phyloP scores from a whole-genome alignment of 2,797 vertebrate species.

The Chloroceryle amazona region DNA sequence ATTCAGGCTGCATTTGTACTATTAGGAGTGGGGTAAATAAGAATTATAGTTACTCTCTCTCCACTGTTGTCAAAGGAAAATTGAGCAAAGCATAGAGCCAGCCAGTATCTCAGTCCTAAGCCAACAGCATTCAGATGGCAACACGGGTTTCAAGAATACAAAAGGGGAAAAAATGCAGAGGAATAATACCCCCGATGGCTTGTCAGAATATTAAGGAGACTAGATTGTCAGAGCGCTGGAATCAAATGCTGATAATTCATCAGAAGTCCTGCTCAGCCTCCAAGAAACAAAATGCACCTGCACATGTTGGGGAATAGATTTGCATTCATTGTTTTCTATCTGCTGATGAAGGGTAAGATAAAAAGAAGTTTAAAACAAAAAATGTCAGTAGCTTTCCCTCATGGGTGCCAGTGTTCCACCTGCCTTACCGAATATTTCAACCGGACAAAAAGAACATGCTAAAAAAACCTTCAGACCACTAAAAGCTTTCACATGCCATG shows the following conservation, averaged over 20 bases:
- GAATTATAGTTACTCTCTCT: not conserved
- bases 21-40: not conserved
- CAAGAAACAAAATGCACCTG: slow-evolving; percentile 10
- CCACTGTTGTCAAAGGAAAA: slow-evolving; percentile 2
- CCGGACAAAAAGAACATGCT: not conserved
- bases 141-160: not conserved
- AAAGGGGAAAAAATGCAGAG: not conserved
- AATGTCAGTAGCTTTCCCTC: not conserved
- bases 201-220: slow-evolving; percentile 45
- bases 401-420: not conserved
- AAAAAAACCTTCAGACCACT: not conserved
- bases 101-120: not conserved
- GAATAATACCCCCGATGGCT: slow-evolving; percentile 11
- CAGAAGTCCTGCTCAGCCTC: slow-evolving; percentile 24
- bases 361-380: not conserved
- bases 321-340: slow-evolving; percentile 22
- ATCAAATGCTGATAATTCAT: slow-evolving; percentile 24
- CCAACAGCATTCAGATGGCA: slow-evolving; percentile 1
- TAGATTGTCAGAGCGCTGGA: slow-evolving; percentile 33
- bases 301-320: not conserved
- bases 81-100: not conserved
- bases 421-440: not conserved
- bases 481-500: not conserved
- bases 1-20: not conserved
- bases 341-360: not conserved